These are phyloP conservation scores for Aplodontia rufa DNA, from an alignment of 2,113 vertebrate species.

Conservation along the genomic window DNA sequence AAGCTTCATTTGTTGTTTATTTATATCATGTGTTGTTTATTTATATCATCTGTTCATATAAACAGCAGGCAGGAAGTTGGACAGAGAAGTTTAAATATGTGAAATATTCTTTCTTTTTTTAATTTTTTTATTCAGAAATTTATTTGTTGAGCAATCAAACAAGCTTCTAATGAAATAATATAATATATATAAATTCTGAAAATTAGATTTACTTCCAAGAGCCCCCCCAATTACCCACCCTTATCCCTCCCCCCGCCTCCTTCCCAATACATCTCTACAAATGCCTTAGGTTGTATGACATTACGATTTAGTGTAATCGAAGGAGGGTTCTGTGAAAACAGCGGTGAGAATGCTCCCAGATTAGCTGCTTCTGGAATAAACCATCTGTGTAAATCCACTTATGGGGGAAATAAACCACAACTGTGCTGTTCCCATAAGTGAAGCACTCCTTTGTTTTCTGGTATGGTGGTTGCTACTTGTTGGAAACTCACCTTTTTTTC, in stretches of 20 bases:
- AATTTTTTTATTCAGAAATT: no score
- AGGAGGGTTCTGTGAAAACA: background rate
- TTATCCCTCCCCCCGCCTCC: no score
- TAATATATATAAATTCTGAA: no score
- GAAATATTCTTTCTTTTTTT: background rate
- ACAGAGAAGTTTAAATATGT: background rate
- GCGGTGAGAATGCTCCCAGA: background rate
- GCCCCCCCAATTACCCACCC: no score
- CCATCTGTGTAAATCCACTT: background rate
- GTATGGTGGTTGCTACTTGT: background rate
- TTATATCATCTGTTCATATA: background rate
- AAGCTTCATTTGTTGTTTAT: background rate
- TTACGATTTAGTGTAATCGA: conserved; percentile 39
- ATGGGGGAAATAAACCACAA: background rate
- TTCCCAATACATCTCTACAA: no score
- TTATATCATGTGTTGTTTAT: no score
- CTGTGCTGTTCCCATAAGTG: background rate
- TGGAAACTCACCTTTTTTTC: background rate
- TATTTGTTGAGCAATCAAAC: no score
- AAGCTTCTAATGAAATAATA: no score
- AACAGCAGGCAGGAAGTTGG: background rate
- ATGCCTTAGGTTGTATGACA: no score
- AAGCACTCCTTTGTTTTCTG: conserved; percentile 21
- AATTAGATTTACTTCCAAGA: no score
- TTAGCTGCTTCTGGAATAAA: background rate